Conservation (phyloP, 2,797 vertebrate genomes). For the Spinus olivaceus region DNA sequence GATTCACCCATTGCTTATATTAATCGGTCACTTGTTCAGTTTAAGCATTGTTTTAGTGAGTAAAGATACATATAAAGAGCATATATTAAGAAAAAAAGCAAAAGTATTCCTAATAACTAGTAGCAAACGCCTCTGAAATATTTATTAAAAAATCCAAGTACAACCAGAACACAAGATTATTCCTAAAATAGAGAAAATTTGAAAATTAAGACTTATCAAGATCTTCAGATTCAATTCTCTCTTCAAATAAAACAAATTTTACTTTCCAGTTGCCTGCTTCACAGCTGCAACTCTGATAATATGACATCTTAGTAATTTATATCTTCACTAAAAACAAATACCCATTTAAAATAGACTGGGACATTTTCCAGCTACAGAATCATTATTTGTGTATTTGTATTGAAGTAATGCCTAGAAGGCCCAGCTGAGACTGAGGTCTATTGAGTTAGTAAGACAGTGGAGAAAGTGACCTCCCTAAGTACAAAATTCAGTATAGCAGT, state of each 20-base stretch:
- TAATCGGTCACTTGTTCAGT: not conserved
- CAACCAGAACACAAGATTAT: not conserved
- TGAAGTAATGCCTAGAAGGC: slow-evolving; percentile 28
- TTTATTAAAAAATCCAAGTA: not conserved
- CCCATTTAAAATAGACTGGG: not conserved
- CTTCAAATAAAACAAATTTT: not conserved
- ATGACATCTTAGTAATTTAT: not conserved
- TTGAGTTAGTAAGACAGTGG: slow-evolving; percentile 14
- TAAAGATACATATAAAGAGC: not conserved
- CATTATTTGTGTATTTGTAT: slow-evolving; percentile 25
- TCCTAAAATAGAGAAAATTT: not conserved
- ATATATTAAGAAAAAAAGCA: not conserved
- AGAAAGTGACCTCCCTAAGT: not conserved
- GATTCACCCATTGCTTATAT: not conserved
- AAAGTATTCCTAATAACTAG: not conserved
- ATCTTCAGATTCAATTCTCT: not conserved
- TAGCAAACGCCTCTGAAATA: not conserved
- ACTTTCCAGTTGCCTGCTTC: not conserved
- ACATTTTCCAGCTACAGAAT: slow-evolving; percentile 11
- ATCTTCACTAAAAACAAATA: slow-evolving; percentile 12
- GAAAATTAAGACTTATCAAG: not conserved
- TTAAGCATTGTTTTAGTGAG: not conserved
- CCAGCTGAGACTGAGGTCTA: not conserved
- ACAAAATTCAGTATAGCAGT: not conserved
- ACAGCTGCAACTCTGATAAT: not conserved